Base-by-base conservation (phyloP, 1,140 invertebrate species). In the Trachelipus rathkii region DNA sequence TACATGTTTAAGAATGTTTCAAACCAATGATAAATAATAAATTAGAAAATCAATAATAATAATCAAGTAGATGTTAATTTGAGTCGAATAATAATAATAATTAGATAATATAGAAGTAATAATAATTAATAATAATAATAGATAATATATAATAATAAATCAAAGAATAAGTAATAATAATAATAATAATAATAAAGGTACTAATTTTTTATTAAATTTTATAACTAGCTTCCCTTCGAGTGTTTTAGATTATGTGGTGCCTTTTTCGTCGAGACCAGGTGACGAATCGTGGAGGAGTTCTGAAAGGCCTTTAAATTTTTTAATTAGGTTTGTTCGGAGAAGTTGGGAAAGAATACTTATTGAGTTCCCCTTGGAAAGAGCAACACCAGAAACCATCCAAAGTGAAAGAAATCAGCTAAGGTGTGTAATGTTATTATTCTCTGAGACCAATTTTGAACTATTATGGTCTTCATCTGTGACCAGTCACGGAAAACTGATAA, bases 201-300 rank as follows among this genome's bases (percentile, higher is more conserved):
- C 2, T 44, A 44, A 69, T n/a, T 9, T 5, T 44, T 69, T 5
- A 68, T 21, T 15, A n/a, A 70, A 3, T 76, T 79, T 79, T 80
- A 75, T 79, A 85, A 87, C 72, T 84, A 92, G 87, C n/a, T 90
- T 90, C 85, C 94, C 94, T 0, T 83, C 86, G n/a, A 77, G 83
- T 95, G 10, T n/a, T 93, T 95, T 81, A 91, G 92, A 0, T 84
- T 83, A n/a, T n/a, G n/a, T 75, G 94, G 95, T 5, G 82, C 87
- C 7, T 87, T 91, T 8, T 90, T 88, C n/a, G n/a, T 19, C 89
- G 87, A 68, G 87, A 90, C n/a, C n/a, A 72, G 91, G 91, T 10
- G 92, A n/a, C 93, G 15, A 86, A 86, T 9, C 87, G 89, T 72
- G n/a, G 88, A 90, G 73, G 84, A 84, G n/a, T n/a, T 0, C 87